Percentiles rank a stretch among this genome's conserved stretches.
These are phyloP conservation scores for Cephus spinipes DNA, from an alignment of 2,888 invertebrate species.

Conservation along the genomic window DNA sequence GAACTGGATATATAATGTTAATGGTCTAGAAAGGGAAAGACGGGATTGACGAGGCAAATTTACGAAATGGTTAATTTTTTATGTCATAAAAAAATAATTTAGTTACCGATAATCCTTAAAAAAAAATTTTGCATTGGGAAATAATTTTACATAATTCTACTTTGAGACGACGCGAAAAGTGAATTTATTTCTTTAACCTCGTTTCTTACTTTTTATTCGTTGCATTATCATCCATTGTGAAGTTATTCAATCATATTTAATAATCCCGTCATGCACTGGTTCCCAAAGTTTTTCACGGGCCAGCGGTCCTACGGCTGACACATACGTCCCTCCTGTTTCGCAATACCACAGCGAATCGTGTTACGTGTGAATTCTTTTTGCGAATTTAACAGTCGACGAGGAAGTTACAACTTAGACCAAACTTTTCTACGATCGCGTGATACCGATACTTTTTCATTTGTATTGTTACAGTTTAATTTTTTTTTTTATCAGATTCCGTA, in stretches of 20 bases:
- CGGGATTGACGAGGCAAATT: background rate
- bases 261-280: conserved; percentile 6
- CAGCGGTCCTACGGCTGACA: background rate
- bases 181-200: background rate
- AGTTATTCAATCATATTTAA: conserved; percentile 5
- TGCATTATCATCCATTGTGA: background rate
- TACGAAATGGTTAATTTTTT: background rate
- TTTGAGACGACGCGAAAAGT: background rate
- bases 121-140: no score
- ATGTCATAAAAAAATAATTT: background rate
- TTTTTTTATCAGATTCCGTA: background rate
- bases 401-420: background rate
- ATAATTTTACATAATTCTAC: background rate
- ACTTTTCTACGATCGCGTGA: background rate
- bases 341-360: background rate
- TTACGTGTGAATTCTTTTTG: background rate
- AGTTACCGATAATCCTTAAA: background rate
- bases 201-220: background rate
- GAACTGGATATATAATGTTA: background rate
- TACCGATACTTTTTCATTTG: background rate
- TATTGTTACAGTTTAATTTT: background rate
- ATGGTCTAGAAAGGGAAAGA: background rate
- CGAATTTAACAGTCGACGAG: background rate
- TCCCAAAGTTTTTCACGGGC: background rate
- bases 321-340: background rate